These are phyloP conservation scores for Ceyx margarethae DNA, from an alignment of 2,113 vertebrate genomes.

Conservation along the genomic window DNA sequence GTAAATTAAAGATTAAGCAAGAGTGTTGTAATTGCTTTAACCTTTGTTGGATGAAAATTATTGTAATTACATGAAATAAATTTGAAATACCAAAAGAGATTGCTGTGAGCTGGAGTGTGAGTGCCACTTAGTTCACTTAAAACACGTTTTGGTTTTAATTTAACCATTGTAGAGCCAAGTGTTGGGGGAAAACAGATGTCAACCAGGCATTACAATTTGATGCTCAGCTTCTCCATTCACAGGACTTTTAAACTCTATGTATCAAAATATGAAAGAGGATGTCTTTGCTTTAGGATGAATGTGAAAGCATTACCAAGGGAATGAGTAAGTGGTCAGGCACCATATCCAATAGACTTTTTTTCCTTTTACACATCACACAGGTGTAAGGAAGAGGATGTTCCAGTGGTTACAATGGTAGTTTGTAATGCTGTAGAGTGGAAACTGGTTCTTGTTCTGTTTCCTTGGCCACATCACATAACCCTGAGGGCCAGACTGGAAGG, in stretches of 20 bases:
- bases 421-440: neutral
- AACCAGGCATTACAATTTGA: neutral
- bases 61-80: conserved; percentile 2
- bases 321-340: neutral
- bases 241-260: neutral
- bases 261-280: neutral
- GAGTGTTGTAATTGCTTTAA: neutral
- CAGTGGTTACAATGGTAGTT: neutral
- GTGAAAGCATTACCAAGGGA: neutral
- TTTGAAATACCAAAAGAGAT: neutral
- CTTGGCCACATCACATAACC: neutral
- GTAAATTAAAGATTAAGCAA: neutral
- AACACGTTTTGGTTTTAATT: neutral
- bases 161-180: neutral
- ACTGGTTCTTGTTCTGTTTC: neutral
- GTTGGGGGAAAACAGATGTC: neutral
- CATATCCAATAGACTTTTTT: neutral
- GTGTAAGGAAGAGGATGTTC: neutral
- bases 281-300: neutral
- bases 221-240: neutral
- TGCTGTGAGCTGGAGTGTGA: neutral
- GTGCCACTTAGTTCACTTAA: neutral
- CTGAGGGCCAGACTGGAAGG: neutral
- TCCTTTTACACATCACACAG: neutral
- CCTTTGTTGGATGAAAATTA: neutral